These are phyloP conservation scores for Bombus confusus DNA, from an alignment of 1,140 invertebrate species.

Conservation along the genomic window DNA sequence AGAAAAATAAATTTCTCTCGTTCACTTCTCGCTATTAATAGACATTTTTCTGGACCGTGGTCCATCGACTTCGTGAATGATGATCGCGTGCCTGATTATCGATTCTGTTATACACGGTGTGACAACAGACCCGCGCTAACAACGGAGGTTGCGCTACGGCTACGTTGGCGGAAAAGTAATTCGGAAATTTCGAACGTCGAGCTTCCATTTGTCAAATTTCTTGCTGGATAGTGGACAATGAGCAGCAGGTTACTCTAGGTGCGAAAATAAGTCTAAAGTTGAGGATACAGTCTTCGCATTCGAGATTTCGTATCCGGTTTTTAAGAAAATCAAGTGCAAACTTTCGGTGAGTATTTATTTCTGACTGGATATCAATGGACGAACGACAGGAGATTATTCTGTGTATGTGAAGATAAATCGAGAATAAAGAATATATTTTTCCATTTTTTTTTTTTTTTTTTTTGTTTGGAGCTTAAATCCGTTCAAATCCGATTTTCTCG, in stretches of 20 bases:
- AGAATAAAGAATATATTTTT: no score
- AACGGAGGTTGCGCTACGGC: no score
- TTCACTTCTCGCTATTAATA: conserved; percentile 42
- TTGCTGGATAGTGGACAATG: no score
- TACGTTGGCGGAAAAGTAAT: no score
- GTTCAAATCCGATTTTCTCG: background rate
- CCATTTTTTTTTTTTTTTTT: background rate
- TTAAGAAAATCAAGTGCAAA: background rate
- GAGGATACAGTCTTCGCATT: no score
- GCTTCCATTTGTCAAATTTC: no score
- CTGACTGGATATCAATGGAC: background rate
- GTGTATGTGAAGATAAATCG: background rate
- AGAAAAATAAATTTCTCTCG: conserved; percentile 51
- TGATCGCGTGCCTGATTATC: background rate
- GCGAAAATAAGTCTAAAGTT: background rate
- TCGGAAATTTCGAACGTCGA: no score
- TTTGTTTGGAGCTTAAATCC: background rate
- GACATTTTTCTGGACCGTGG: background rate
- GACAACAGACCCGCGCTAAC: background rate
- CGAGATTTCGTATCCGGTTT: background rate
- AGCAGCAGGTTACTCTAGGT: no score
- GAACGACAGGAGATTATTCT: background rate
- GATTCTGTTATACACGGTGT: background rate
- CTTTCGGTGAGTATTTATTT: background rate
- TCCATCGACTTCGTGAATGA: background rate